These are phyloP conservation scores for Thaumetopoea pityocampa DNA, from an alignment of 1,140 invertebrate genomes.

Conservation along the genomic window DNA sequence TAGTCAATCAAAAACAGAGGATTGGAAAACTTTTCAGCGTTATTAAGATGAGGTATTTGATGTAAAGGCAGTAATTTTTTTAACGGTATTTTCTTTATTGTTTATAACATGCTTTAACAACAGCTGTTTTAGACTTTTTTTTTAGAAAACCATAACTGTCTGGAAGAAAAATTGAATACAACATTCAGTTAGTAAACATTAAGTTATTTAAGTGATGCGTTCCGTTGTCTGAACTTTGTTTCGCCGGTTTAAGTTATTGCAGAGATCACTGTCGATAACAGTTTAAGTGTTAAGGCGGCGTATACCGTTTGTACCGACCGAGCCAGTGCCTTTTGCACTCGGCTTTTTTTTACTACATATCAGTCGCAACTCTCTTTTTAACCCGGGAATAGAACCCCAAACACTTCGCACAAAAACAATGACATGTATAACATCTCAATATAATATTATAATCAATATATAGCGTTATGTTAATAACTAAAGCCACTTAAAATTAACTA, in stretches of 20 bases:
- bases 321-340: conserved; percentile 36
- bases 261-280: conserved; percentile 62
- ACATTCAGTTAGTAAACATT: not conserved
- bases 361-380: conserved; percentile 69
- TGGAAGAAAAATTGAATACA: conserved; percentile 4
- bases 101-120: conserved; percentile 10
- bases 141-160: conserved; percentile 20
- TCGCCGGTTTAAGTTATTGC: conserved; percentile 16
- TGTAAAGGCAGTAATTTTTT: conserved; percentile 23
- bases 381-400: conserved; percentile 56
- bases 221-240: conserved; percentile 3
- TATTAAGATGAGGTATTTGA: conserved; percentile 33
- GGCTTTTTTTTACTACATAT: conserved; percentile 64
- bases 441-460: conserved; percentile 67
- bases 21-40: conserved; percentile 11
- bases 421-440: conserved; percentile 72
- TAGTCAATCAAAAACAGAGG: not conserved
- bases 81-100: conserved; percentile 1
- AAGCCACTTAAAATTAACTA: conserved; percentile 74
- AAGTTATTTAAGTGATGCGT: conserved; percentile 1
- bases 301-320: conserved; percentile 69
- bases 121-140: conserved; percentile 1
- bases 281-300: conserved; percentile 67
- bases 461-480: conserved; percentile 62
- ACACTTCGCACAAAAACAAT: conserved; percentile 71